Base-by-base conservation (phyloP, 2,113 vertebrate species). In the Leucopternis melanops region DNA sequence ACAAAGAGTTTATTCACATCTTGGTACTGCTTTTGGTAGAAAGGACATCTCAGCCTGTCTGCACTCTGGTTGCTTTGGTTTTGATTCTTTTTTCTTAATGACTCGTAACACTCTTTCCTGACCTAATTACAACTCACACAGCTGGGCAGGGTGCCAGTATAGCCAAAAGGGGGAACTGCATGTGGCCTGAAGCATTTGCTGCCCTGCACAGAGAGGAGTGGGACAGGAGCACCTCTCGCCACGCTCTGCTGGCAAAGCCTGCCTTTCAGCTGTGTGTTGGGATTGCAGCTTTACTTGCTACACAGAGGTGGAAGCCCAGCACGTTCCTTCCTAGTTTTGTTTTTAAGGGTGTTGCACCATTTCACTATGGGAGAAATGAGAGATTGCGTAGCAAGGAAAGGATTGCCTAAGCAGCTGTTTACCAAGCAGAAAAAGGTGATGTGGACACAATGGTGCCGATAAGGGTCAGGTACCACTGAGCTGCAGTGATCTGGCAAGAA, bases 71-170 rank as follows among this genome's bases (percentile, higher is more conserved):
- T 83, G n/a, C 67, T 84, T 91, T 63, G 77, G 26, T 91, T 88
- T 86, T 17, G 10, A 45, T 47, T 81, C 58, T 9, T 86, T 78
- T 82, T 66, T 57, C n/a, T 19, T 70, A 26, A 72, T 61, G 49
- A 61, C 27, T 92, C 80, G 38, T 52, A 55, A 57, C n/a, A 31
- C 8, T 77, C 58, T 88, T 88, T 55, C 26, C 54, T 95, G 69
- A 59, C 95, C 91, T 91, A 63, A 57, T 92, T 93, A 58, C 70
- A 70, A 4, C 34, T 71, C 57, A 34, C 1, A 1, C 29, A 47
- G 42, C 52, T 0, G 0, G 72, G 72, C 81, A 49, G 27, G 11
- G 25, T 86, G 81, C 3, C 34, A 6, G 47, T 2, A 5, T 21
- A 58, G 38, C 58, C 4, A 0, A 42, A 80, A 73, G 6, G 4